Base-by-base conservation (phyloP, 2,888 invertebrate genomes). In the Trissonchulus sp. region DNA sequence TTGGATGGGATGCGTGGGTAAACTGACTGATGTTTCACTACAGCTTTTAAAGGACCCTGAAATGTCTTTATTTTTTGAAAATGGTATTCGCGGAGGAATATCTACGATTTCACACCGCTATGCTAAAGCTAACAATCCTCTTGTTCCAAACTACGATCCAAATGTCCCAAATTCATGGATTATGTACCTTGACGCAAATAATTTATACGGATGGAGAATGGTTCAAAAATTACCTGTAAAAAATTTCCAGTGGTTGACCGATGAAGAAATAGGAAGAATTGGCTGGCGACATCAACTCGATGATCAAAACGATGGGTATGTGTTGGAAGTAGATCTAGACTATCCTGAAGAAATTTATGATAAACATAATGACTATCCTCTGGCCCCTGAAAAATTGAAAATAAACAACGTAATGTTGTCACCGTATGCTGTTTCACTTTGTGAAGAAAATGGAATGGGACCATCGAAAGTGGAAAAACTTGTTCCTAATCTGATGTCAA, bases 321-420 rank as follows among this genome's bases (percentile, higher is more conserved):
- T 85, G 30, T 77, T 85, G 1, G 83, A 86, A 75, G 84, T 85
- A 0, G 85, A 86, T 74, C 72, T 86, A 33, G 78, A 81, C 34
- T 85, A 85, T 77, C 84, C 84, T 1, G 15, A 79, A 23, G 62
- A 79, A 8, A 74, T 84, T n/a, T 84, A 85, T 74, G 80, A 83
- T 62, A 1, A 68, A 1, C 84, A 80, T 69, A 79, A 78, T 69
- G 79, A 80, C 37, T 79, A 80, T 62, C 80, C 82, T 1, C 76
- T 80, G n/a, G n/a, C 30, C 30, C 65, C 30, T 63, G 65, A 48
- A 48, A 48, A 23, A 48, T 23, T 48, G 8, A 15, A 15, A 23
- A 48, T 48, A 8, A 48, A 8, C 8, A 23, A 48, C 23, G 48
- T 15, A 15, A 48, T 48, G 48, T 23, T 48, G 8, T 48, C 48